Evolutionary conservation across 2,888 invertebrate species (phyloP), one percentile per base, ranked within the genome.

Genomic region (Melitaea athalia): DNA sequence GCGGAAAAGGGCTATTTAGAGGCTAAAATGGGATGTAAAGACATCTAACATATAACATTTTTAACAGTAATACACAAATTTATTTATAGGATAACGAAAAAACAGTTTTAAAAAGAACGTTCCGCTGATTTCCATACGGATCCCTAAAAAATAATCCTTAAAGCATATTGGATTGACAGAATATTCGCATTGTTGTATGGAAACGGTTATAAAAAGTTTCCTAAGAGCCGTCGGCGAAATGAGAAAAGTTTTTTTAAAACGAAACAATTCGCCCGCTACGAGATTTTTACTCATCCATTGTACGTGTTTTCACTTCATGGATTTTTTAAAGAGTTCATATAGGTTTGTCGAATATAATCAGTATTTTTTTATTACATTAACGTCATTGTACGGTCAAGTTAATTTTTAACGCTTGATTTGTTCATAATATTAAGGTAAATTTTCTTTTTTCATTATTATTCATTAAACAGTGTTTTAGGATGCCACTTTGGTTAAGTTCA

Each of bases 221-320:
- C 73, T 72, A 67, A 70, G 74, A 69, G 73, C 63, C 76, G 69
- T 65, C 59, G 72, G 74, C 80, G 81, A 88, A 86, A 89, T 90
- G 87, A 87, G 85, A 88, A 88, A 89, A 90, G 84, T 89, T 89
- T 8, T 81, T 75, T 82, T 78, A 83, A 85, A 65, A 79, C 81
- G 79, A 83, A 85, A 85, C 84, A 85, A 82, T 83, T 66, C 69
- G 67, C 74, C 62, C 68, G 63, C 68, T 49, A 63, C 33, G 70
- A 65, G 68, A 64, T 68, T 70, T 71, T 69, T 61, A 65, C 67
- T 73, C 63, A 64, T 70, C 69, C 64, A 77, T 72, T 66, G 59
- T 68, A 59, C 64, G 73, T 59, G 62, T 63, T 49, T 59, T 43
- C 59, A 65, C 52, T 65, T 52, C 15, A n/a, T 53, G 42, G 45